These are phyloP conservation scores for Poecilia latipinna DNA, from an alignment of 2,113 vertebrate species.

Conservation along the genomic window DNA sequence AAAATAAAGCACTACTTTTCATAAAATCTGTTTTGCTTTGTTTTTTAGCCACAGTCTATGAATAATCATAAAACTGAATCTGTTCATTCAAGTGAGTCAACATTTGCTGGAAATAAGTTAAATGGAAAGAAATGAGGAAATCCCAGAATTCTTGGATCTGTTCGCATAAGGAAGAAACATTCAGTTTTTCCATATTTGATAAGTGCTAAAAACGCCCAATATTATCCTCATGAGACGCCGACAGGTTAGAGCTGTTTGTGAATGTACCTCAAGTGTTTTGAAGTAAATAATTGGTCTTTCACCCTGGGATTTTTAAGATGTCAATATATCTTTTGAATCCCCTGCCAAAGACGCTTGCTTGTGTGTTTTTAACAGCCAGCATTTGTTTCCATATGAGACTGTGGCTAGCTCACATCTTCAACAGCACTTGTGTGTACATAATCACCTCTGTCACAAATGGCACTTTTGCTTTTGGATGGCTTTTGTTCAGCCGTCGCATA, in stretches of 20 bases:
- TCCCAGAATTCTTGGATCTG: constrained; percentile 3
- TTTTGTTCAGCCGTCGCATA: constrained; percentile 22
- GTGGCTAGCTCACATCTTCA: constrained; percentile 14
- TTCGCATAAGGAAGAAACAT: constrained; percentile 18
- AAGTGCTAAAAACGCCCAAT: constrained; percentile 15
- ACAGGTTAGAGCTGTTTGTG: constrained; percentile 42
- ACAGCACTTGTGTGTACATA: constrained; percentile 9
- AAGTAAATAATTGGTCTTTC: constrained; percentile 37
- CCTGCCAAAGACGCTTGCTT: constrained; percentile 9
- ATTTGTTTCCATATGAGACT: background rate
- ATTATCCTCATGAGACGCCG: constrained; percentile 13
- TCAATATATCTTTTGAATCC: constrained; percentile 32
- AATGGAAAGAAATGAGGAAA: background rate
- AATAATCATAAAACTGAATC: background rate
- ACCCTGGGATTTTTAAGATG: constrained; percentile 21
- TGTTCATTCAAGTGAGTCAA: background rate
- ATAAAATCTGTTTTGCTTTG: too few relatives aligned
- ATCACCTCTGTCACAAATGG: background rate
- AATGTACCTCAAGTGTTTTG: constrained; percentile 28
- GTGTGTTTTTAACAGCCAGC: constrained; percentile 1
- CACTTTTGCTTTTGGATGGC: background rate
- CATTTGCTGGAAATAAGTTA: background rate
- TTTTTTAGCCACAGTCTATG: too few relatives aligned
- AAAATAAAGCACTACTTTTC: too few relatives aligned
- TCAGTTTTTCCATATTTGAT: constrained; percentile 24